phyloP scores from a whole-genome alignment of 2,888 invertebrate species.

The Oxystoma pomonae region DNA sequence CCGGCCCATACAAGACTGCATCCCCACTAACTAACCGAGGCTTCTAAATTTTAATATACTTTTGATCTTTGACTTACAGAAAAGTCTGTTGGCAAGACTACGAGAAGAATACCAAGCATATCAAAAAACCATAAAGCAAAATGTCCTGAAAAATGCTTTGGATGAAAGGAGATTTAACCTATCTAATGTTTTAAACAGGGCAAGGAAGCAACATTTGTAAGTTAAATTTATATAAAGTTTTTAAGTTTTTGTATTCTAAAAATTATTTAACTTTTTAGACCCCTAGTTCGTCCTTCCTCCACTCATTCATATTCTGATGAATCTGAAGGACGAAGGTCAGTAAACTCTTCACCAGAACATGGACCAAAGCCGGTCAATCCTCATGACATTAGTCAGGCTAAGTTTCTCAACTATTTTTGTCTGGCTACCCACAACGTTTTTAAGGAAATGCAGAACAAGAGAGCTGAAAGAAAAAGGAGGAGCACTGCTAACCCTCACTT shows the following conservation, averaged over 20 bases:
- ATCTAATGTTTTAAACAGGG: constrained; percentile 40
- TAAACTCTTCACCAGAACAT: constrained; percentile 38
- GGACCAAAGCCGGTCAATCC: constrained; percentile 37
- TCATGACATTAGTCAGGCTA: constrained; percentile 43
- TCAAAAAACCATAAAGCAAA: constrained; percentile 39
- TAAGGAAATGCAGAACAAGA: constrained; percentile 51
- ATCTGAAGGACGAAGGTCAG: constrained; percentile 38
- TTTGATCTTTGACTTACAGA: constrained; percentile 35
- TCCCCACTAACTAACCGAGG: no score
- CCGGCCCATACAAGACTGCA: no score
- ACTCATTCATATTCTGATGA: constrained; percentile 43
- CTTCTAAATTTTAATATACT: no score
- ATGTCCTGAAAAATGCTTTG: constrained; percentile 38
- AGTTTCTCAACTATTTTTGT: constrained; percentile 48
- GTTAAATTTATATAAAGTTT: constrained; percentile 22
- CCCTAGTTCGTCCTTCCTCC: constrained; percentile 38
- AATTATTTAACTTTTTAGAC: constrained; percentile 18
- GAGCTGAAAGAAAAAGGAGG: constrained; percentile 52
- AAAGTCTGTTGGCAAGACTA: constrained; percentile 40
- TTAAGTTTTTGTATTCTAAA: constrained; percentile 11
- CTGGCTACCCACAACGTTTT: constrained; percentile 50
- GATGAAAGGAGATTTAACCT: constrained; percentile 43
- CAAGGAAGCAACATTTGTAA: constrained; percentile 47
- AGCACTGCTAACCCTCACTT: constrained; percentile 56
- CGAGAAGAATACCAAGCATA: constrained; percentile 42